Base-by-base conservation (phyloP, 23 tunicate genomes). In the Halocynthia roretzi region DNA sequence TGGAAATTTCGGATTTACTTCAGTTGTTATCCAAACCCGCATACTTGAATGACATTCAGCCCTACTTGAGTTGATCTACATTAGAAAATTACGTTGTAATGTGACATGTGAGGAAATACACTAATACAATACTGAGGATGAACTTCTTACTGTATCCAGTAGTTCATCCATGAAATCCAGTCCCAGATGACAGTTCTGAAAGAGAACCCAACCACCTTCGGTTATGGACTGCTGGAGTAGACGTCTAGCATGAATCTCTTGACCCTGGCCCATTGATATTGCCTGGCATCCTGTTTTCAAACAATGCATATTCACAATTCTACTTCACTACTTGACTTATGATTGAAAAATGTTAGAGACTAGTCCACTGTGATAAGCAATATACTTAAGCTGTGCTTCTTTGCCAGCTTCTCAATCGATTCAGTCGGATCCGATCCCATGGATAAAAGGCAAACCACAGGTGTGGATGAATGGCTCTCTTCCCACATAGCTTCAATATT, bases 401-500 rank as follows among this genome's bases (percentile, higher is more conserved):
- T 93, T 14, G 98, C 93, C 14, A 93, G 88, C 70, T 87, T 87
- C 64, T 93, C 98, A 73, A 93, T 93, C 19, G 94, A 85, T 51
- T 93, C 98, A 6, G 98, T 93, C 17, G 98, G 98, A 71, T 93
- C 98, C 7, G 98, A 93, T 11, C 98, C 98, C 89, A 87, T 88
- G 10, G 98, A 93, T 7, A 93, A 70, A 55, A 93, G 82, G 64
- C 98, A 93, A 5, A 93, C 80, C 88, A 93, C 80, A 12, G 98
- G 98, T 6, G 88, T 87, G 7, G 9, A 60, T 50, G 14, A 48
- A 56, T 80, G 67, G 72, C 94, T 83, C 67, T 93, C 98, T 75
- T 83, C 89, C 55, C 76, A 80, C 87, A 93, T 85, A 58, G 55
- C 61, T 67, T 93, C 98, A 54, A 93, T 79, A 65, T 84, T 84